Evolutionary conservation across 2,113 vertebrate species (phyloP).

Genomic region (Cisticola juncidis): DNA sequence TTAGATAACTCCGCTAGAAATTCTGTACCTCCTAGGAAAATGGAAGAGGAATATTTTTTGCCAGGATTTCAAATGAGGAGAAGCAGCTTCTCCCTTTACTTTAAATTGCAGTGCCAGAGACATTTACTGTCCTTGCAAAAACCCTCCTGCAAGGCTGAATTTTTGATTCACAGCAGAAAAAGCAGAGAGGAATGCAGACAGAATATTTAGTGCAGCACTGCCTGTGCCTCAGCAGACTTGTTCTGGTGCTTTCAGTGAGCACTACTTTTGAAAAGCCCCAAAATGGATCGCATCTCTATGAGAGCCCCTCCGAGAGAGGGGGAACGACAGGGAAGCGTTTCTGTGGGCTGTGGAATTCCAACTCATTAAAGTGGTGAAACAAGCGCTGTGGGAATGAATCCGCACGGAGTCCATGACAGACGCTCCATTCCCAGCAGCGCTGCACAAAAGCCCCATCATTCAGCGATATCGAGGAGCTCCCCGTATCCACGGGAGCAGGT

Average conservation of each 20-base stretch:
- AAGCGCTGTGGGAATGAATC: background rate
- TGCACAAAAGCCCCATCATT: background rate
- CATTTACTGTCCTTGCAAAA: background rate
- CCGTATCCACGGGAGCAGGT: background rate
- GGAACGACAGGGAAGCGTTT: background rate
- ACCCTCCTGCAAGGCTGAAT: background rate
- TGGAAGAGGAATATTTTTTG: background rate
- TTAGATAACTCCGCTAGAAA: conserved; percentile 14
- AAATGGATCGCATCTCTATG: background rate
- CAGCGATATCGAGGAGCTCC: background rate
- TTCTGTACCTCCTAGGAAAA: background rate
- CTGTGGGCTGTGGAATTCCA: background rate
- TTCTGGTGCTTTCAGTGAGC: background rate
- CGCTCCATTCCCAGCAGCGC: background rate
- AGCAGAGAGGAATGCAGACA: background rate
- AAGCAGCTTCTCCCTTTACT: background rate
- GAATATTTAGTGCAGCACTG: background rate
- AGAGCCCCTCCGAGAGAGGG: background rate
- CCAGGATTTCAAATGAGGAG: background rate
- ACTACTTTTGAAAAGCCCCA: background rate
- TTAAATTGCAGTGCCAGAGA: background rate
- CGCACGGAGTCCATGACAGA: background rate
- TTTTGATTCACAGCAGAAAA: conserved; percentile 4
- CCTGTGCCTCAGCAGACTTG: background rate
- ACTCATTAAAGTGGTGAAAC: conserved; percentile 32